A percentile compares a stretch with the other conserved stretches of the same genome.
Evolutionary conservation across 1,140 invertebrate species (phyloP).

Genomic region (Venturia canescens): DNA sequence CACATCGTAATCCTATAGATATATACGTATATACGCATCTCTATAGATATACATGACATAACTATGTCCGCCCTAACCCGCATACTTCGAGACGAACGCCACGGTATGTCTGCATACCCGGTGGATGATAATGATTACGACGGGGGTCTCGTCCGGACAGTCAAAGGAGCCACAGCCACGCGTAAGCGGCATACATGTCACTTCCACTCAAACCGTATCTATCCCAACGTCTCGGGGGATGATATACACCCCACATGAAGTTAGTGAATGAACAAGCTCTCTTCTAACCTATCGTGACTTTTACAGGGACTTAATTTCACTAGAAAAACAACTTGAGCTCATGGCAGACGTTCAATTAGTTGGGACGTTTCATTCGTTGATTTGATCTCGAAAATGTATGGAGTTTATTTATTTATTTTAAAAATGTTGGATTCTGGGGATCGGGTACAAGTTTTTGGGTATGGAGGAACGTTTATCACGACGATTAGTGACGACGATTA

Average conservation of each 20-base stretch:
- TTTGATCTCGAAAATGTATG: no score
- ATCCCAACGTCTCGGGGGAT: not conserved
- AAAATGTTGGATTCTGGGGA: no score
- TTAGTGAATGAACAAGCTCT: not conserved
- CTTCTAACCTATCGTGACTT: not conserved
- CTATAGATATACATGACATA: constrained; percentile 32
- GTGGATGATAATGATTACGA: constrained; percentile 65
- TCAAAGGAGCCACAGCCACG: constrained; percentile 25
- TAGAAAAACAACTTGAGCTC: no score
- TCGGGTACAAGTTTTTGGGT: no score
- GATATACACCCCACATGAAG: not conserved
- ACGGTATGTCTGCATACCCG: constrained; percentile 71
- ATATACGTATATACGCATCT: not conserved
- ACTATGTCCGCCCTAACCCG: constrained; percentile 44
- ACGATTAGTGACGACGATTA: no score
- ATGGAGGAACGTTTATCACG: no score
- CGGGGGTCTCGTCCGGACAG: constrained; percentile 8
- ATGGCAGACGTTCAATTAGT: no score
- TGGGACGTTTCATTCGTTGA: no score
- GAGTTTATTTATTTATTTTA: no score
- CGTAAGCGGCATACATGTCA: constrained; percentile 3
- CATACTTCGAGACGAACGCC: constrained; percentile 70
- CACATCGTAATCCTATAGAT: not conserved
- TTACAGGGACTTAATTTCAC: no score
- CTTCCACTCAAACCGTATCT: not conserved